Evolutionary conservation across 2,888 invertebrate species (phyloP).

Genomic region (Idaea dimidiata): DNA sequence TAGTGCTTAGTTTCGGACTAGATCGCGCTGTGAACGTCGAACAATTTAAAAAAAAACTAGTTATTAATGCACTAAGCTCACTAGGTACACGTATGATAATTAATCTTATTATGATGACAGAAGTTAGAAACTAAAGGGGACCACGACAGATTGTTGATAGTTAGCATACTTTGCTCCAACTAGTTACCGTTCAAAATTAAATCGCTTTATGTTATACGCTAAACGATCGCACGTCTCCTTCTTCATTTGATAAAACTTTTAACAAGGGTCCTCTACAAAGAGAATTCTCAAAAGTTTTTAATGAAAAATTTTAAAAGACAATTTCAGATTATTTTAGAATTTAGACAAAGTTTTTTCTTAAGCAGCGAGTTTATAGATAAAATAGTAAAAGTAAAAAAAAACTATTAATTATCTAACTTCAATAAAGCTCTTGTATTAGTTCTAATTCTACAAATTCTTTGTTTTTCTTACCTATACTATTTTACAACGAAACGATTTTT

Average conservation of each 20-base stretch:
- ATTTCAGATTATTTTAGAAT: slow-evolving; percentile 10
- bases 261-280: slow-evolving; percentile 24
- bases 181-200: slow-evolving; percentile 12
- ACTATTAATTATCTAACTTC: background rate
- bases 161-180: slow-evolving; percentile 10
- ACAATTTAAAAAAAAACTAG: too few relatives aligned
- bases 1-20: too few relatives aligned
- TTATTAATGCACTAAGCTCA: too few relatives aligned
- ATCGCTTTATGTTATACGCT: slow-evolving; percentile 17
- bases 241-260: slow-evolving; percentile 25
- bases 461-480: background rate
- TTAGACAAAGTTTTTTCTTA: background rate
- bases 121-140: slow-evolving; percentile 12
- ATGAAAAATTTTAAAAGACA: slow-evolving; percentile 22
- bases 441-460: background rate
- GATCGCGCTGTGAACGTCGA: too few relatives aligned
- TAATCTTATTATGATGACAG: slow-evolving; percentile 14
- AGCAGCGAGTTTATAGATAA: background rate
- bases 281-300: slow-evolving; percentile 27
- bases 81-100: background rate
- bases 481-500: too few relatives aligned
- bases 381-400: background rate
- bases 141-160: slow-evolving; percentile 8
- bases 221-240: slow-evolving; percentile 14
- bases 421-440: background rate